Conservation (phyloP, 2,113 vertebrate genomes). For the Nicator chloris region DNA sequence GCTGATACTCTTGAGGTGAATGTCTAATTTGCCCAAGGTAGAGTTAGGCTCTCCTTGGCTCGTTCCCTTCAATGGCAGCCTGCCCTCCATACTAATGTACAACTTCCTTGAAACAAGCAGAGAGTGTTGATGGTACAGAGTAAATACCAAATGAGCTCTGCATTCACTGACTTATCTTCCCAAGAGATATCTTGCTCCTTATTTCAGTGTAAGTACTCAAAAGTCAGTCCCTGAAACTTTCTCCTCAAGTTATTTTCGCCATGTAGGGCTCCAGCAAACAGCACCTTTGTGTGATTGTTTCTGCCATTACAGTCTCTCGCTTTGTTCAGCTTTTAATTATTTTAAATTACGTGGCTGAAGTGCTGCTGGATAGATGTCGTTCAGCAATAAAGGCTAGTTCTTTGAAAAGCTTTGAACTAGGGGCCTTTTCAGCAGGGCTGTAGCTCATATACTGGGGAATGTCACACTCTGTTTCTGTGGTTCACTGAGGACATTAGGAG, state of each 20-base stretch:
- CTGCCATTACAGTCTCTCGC: slow-evolving; percentile 22
- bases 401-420: slow-evolving; percentile 7
- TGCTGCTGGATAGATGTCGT: slow-evolving; percentile 11
- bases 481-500: not conserved
- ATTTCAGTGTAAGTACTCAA: not conserved
- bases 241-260: not conserved
- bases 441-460: not conserved
- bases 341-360: slow-evolving; percentile 56
- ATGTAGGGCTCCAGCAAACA: slow-evolving; percentile 7
- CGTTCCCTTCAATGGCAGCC: not conserved
- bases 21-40: not conserved
- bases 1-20: not conserved
- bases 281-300: slow-evolving; percentile 28
- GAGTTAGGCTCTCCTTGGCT: not conserved
- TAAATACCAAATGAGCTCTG: slow-evolving; percentile 13
- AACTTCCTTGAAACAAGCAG: slow-evolving; percentile 12
- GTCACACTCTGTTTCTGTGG: not conserved
- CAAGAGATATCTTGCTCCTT: not conserved
- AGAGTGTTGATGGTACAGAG: not conserved
- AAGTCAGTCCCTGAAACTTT: not conserved
- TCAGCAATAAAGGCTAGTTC: slow-evolving; percentile 16
- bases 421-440: not conserved
- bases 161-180: not conserved
- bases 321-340: slow-evolving; percentile 64
- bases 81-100: not conserved